Base-by-base conservation (phyloP, 2,888 invertebrate species). In the Exocentrus adspersus region DNA sequence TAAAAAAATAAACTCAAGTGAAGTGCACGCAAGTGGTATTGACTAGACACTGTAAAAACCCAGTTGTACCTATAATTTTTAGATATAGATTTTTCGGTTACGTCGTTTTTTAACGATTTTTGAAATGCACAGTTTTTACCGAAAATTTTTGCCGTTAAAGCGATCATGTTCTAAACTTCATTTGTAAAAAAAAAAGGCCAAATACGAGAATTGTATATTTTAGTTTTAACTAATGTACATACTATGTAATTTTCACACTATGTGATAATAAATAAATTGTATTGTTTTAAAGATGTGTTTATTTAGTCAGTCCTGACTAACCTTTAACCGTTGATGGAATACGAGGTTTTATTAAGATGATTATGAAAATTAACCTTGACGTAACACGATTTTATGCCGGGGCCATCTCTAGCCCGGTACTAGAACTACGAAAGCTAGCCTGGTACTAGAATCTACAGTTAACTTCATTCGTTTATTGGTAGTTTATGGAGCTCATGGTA, bases 241-340 rank as follows among this genome's bases (percentile, higher is more conserved):
- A 74, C 65, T 66, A 65, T 75, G 70, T 75, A 73, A 73, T 72
- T 72, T 77, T 74, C 76, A 75, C 76, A 73, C 75, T 67, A 72
- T 72, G 75, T 77, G 76, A 76, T 75, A 74, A 72, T 71, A 73
- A 75, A 75, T 63, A 64, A 61, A 72, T 64, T 68, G 67, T 70
- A 70, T 70, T 68, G 71, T 72, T 72, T 72, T 70, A 71, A 63
- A 9, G 17, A 12, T n/a, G 17, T 17, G 5, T 20, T 12, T 37
- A 16, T n/a, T n/a, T n/a, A n/a, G n/a, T n/a, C n/a, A n/a, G n/a
- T n/a, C n/a, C n/a, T n/a, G n/a, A n/a, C n/a, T n/a, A n/a, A n/a
- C n/a, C n/a, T n/a, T n/a, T n/a, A n/a, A n/a, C n/a, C n/a, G n/a
- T n/a, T n/a, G n/a, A n/a, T n/a, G n/a, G n/a, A n/a, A n/a, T n/a